Evolutionary conservation across 2,888 invertebrate genomes (phyloP), one percentile per base, ranked within the genome.

Genomic region (Drosophila prolongata): DNA sequence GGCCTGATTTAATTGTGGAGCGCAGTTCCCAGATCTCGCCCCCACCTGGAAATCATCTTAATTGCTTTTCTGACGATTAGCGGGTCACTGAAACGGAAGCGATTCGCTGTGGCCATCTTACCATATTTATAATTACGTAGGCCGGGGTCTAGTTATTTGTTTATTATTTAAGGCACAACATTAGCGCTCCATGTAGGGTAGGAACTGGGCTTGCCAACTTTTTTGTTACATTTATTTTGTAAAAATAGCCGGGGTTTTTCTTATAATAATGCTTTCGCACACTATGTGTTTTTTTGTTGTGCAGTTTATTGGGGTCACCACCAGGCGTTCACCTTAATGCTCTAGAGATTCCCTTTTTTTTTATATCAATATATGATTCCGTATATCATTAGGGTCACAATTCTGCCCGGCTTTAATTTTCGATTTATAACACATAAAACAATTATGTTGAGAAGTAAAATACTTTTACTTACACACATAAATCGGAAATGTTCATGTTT

Each of bases 51-150:
- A 59, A 66, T 44, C 43, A 56, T 55, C 69, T 53, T 66, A 67
- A 66, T 66, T 66, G 65, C 67, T 69, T 69, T 68, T 57, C 70
- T 57, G 67, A 52, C 44, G 52, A 64, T 64, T 64, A 65, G 66
- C 50, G 49, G 64, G 66, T 66, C 66, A 37, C 16, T 50, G 50
- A 52, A 65, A 65, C 64, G 64, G 64, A 65, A 65, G 67, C 64
- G 52, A 37, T 65, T 65, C 37, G 10, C 56, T 13, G 30, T 52
- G 14, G 53, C 53, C 55, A 42, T 40, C 40, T 59, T 56, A 34
- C 19, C 40, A 55, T 59, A 42, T 56, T 59, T 34, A 55, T 59
- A 42, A 56, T 56, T 59, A 56, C 6, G 35, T 42, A 19, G 35
- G 14, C 27, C 35, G 8, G 24, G 52, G 4, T 35, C 30, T 49